Base-by-base conservation (phyloP, 2,113 vertebrate species). In the Orycteropus afer region DNA sequence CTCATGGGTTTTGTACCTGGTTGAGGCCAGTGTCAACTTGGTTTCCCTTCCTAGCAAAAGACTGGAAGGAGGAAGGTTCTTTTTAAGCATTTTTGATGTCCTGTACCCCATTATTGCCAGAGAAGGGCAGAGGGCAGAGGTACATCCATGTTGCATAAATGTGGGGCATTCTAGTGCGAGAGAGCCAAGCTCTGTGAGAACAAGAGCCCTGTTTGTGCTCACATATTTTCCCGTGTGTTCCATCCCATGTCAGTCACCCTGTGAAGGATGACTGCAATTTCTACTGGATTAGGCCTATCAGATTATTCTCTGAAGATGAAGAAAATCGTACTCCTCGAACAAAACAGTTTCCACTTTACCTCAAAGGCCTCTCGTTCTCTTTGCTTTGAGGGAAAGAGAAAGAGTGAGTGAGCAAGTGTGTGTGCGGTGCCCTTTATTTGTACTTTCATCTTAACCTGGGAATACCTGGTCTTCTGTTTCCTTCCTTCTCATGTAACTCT, bases 391-490 rank as follows among this genome's bases (percentile, higher is more conserved):
- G 79, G 88, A 88, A 84, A 74, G 95, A 96, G 95, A 96, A 93
- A 96, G 94, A 91, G 86, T 76, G 40, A 49, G 87, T 7, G 80
- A 74, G 42, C 40, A 53, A 47, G 34, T 49, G 1, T 47, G 53
- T 78, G 77, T 79, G 69, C 25, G 32, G 92, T 83, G 83, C 90
- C 96, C 96, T 97, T 97, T 96, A 93, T 95, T 97, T 92, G 79
- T 90, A 96, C 97, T 97, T 97, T 97, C 74, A 97, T 97, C 97
- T 97, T 95, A 95, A 95, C 96, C 95, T 71, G 85, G 89, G 95
- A 95, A 95, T 97, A 92, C 92, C 95, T 85, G 74, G 61, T 77
- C 77, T 84, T 93, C 93, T 93, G 86, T 89, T 93, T 80, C 81
- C 93, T 91, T 94, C 91, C 78, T 86, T 25, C 29, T 97, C 77